Base-by-base conservation (phyloP, 2,113 vertebrate genomes). In the Apistogramma diplotaenia region DNA sequence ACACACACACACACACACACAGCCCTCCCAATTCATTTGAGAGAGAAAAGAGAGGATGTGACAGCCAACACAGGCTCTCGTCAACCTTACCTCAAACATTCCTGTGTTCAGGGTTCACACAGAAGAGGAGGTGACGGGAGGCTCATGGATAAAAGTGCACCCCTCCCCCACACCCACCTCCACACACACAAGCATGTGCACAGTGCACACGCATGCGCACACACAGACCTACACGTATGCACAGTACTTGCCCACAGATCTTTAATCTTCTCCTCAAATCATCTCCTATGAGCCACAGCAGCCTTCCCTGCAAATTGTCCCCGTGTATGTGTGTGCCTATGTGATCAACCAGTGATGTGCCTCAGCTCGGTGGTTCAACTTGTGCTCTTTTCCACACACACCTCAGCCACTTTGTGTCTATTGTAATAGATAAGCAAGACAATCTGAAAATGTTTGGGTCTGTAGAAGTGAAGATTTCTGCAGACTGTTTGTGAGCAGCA, bases 251-350 rank as follows among this genome's bases (percentile, higher is more conserved):
- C 60, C 40, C 54, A 83, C 61, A 74, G 87, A 93, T 90, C 55
- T 86, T 76, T 87, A 89, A 94, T 94, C 89, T 92, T 83, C 55
- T 77, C 74, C 76, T 89, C 74, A 89, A 85, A 93, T 93, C 90
- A 92, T 85, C 74, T 84, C 77, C 90, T 55, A 91, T 94, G 92
- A 93, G 84, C 58, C 46, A 58, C 51, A 85, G 87, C 76, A 89
- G 86, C 85, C 82, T 85, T 93, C 83, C 90, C 84, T 81, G 79
- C 81, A 94, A 94, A 94, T 90, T 89, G 84, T 85, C 80, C 54
- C 49, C 49, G 25, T 35, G 12, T 54, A 55, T 67, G 35, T 57
- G 62, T 61, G 51, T 67, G n/a, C n/a, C 56, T 31, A 29, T 0
- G 6, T 11, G 51, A 72, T 37, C 56, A 82, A 74, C 73, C 55